Conservation (phyloP, 2,888 invertebrate species). For the Danaus chrysippus region DNA sequence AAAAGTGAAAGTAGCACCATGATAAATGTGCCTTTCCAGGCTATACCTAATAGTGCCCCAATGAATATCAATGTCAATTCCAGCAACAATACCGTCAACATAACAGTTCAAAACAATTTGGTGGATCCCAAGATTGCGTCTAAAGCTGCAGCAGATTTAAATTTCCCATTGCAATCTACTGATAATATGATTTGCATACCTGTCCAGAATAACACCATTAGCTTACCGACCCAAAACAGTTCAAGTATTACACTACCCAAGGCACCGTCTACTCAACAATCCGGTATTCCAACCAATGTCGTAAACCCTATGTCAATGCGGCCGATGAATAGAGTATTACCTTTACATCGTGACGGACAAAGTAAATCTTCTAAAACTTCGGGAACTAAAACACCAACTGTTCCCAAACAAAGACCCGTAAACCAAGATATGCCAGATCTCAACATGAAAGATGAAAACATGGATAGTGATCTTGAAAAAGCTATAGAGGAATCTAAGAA, state of each 20-base stretch:
- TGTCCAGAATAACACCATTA: conserved; percentile 68
- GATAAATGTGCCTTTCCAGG: conserved; percentile 75
- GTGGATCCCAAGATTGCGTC: conserved; percentile 74
- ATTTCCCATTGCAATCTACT: conserved; percentile 61
- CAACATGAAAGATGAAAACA: conserved; percentile 72
- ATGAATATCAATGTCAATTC: conserved; percentile 76
- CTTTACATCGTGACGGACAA: conserved; percentile 84
- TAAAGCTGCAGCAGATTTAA: conserved; percentile 63
- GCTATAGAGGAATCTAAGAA: conserved; percentile 74
- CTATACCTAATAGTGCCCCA: conserved; percentile 73
- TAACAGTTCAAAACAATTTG: conserved; percentile 72
- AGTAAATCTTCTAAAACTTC: conserved; percentile 68
- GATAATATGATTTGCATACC: conserved; percentile 71
- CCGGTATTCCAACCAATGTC: conserved; percentile 83
- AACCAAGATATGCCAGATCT: conserved; percentile 76
- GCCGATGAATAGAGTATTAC: conserved; percentile 88
- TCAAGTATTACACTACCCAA: conserved; percentile 81
- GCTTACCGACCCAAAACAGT: conserved; percentile 70
- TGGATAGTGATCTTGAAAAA: conserved; percentile 74
- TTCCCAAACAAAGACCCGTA: conserved; percentile 57
- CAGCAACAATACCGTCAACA: conserved; percentile 72
- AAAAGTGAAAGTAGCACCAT: conserved; percentile 68
- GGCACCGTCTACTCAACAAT: conserved; percentile 79
- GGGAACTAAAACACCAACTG: conserved; percentile 48
- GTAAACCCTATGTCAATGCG: conserved; percentile 83